These are phyloP conservation scores for Pongo pygmaeus DNA, from an alignment of 2,113 vertebrate genomes.

Conservation along the genomic window DNA sequence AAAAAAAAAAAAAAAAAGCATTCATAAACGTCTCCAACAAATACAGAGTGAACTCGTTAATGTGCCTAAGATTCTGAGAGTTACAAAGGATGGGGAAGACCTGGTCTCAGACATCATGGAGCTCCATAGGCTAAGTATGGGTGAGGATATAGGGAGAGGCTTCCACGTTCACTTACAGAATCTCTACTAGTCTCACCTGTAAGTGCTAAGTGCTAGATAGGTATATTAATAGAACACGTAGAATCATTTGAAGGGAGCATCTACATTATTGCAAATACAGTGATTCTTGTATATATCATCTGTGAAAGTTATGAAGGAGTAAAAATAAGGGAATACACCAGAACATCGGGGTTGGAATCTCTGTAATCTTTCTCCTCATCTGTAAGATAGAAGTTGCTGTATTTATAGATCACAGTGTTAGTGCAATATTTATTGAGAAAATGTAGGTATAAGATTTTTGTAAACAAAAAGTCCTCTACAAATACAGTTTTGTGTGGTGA, in stretches of 20 bases:
- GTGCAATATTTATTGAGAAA: not conserved
- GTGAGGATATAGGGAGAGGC: not conserved
- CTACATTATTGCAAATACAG: not conserved
- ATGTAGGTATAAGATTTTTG: not conserved
- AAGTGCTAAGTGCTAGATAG: not conserved
- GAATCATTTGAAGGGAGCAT: not conserved
- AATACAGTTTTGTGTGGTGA: not conserved
- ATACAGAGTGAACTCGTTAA: not conserved
- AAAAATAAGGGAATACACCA: accelerated
- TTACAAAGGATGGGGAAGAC: not conserved
- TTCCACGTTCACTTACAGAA: accelerated
- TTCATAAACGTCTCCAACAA: not conserved
- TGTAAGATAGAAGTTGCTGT: not conserved
- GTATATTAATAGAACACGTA: accelerated
- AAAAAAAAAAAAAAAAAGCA: not conserved
- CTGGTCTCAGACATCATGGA: no score
- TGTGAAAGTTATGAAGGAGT: not conserved
- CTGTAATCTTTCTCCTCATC: not conserved
- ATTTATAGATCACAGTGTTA: not conserved
- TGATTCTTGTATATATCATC: accelerated
- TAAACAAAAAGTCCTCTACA: not conserved
- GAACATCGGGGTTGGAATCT: not conserved
- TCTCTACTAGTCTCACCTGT: not conserved
- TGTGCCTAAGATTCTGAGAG: not conserved
- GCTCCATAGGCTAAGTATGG: not conserved